A percentile compares a stretch with the other conserved stretches of the same genome.
Evolutionary conservation across 2,888 invertebrate species (phyloP).

Genomic region (Cactoblastis cactorum): DNA sequence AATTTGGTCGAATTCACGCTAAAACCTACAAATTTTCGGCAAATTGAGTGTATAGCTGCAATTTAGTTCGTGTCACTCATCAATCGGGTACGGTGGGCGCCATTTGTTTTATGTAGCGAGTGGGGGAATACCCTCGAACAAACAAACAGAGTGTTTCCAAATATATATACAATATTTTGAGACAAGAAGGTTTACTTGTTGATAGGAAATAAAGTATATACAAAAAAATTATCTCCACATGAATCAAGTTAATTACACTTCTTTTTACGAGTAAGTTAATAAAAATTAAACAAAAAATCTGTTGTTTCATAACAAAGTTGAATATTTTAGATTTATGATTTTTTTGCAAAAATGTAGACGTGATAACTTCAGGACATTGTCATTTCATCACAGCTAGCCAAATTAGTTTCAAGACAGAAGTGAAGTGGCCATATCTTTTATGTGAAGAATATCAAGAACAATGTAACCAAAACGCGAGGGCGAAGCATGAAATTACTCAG

Average conservation of each 20-base stretch:
- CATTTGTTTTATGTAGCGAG: conserved; percentile 67
- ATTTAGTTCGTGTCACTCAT: conserved; percentile 26
- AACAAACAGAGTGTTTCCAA: conserved; percentile 64
- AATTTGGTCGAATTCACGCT: neutral
- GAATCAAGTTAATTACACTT: too few relatives aligned
- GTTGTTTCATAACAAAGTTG: too few relatives aligned
- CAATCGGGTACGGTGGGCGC: conserved; percentile 53
- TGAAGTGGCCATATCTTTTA: conserved; percentile 56
- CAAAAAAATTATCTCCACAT: neutral
- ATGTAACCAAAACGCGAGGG: conserved; percentile 61
- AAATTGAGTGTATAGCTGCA: conserved; percentile 12
- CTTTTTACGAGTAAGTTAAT: too few relatives aligned
- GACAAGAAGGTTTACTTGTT: neutral
- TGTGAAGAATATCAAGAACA: conserved; percentile 62
- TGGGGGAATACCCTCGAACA: conserved; percentile 42
- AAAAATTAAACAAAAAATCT: too few relatives aligned
- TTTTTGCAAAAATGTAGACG: conserved; percentile 26
- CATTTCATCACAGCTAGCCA: conserved; percentile 44
- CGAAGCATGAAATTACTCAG: conserved; percentile 52
- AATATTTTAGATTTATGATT: too few relatives aligned
- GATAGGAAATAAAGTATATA: neutral
- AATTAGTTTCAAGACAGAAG: conserved; percentile 49
- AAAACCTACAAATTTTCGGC: conserved; percentile 9
- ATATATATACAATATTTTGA: conserved; percentile 38
- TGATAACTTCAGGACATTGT: conserved; percentile 40